Evolutionary conservation across 2,888 invertebrate species (phyloP).

Genomic region (Halocaridina rubra): DNA sequence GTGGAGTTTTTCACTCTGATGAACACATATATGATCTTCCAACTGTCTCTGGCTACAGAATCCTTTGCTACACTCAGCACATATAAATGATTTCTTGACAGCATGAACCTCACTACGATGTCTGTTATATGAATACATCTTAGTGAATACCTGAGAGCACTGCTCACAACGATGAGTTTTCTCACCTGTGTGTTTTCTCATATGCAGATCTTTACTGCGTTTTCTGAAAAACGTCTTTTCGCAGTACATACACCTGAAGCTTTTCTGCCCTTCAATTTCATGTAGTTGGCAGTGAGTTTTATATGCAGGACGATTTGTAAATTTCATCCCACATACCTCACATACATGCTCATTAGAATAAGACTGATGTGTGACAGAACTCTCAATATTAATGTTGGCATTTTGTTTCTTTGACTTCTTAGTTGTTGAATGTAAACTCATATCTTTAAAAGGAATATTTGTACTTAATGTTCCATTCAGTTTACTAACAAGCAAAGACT

Average conservation of each 20-base stretch:
- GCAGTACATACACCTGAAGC: constrained; percentile 18
- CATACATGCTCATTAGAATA: constrained; percentile 24
- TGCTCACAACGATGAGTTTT: constrained; percentile 15
- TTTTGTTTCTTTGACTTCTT: background rate
- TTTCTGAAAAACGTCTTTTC: constrained; percentile 18
- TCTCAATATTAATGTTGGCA: background rate
- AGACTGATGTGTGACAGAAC: background rate
- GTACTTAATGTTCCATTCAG: constrained; percentile 44
- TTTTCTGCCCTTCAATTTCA: constrained; percentile 26
- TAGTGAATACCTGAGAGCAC: constrained; percentile 44
- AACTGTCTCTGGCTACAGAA: constrained; percentile 47
- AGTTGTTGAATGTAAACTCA: background rate
- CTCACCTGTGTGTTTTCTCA: constrained; percentile 11
- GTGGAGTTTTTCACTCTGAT: constrained; percentile 39
- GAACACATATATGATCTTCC: constrained; percentile 44
- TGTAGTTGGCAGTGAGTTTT: constrained; percentile 18
- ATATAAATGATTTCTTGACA: constrained; percentile 14
- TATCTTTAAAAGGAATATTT: constrained; percentile 5
- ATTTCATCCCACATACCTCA: constrained; percentile 25
- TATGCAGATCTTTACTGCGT: constrained; percentile 26
- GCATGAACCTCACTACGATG: constrained; percentile 58
- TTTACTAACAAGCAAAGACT: constrained; percentile 55
- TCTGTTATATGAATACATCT: constrained; percentile 14
- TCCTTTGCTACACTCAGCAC: constrained; percentile 37
- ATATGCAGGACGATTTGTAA: background rate